Conservation (phyloP, 2,888 invertebrate genomes). For the Hydraecia micacea region DNA sequence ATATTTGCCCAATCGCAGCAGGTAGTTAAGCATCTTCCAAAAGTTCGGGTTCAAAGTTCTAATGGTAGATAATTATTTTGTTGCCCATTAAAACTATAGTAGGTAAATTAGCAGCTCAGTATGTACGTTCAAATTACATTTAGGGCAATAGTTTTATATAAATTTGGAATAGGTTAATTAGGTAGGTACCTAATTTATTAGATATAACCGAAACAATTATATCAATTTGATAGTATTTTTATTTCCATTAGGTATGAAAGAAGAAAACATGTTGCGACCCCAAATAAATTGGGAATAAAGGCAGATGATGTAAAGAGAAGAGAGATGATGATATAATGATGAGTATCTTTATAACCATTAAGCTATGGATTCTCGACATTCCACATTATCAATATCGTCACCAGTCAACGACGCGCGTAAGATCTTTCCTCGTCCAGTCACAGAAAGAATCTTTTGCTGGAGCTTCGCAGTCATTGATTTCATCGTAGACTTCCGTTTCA, state of each 20-base stretch:
- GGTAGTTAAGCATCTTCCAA: not conserved
- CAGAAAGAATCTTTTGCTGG: constrained; percentile 64
- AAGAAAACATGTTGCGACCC: no score
- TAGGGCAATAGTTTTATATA: not conserved
- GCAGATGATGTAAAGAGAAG: not conserved
- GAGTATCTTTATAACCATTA: not conserved
- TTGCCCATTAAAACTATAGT: not conserved
- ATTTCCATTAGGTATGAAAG: not conserved
- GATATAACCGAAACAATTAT: not conserved
- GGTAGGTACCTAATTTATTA: not conserved
- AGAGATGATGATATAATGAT: no score
- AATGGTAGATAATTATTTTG: not conserved
- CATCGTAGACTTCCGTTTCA: constrained; percentile 58
- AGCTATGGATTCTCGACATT: not conserved
- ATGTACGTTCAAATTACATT: not conserved
- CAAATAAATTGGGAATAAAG: no score
- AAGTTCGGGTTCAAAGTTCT: not conserved
- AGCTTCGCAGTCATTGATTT: constrained; percentile 67
- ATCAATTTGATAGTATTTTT: not conserved
- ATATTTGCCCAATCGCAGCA: not conserved
- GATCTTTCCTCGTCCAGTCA: constrained; percentile 51
- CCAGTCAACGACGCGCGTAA: constrained; percentile 4
- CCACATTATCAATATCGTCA: not conserved
- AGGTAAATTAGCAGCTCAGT: not conserved
- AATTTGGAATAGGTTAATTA: not conserved